Evolutionary conservation across 2,113 vertebrate species (phyloP), one percentile per base, ranked within the genome.

Genomic region (Echinops telfairi): DNA sequence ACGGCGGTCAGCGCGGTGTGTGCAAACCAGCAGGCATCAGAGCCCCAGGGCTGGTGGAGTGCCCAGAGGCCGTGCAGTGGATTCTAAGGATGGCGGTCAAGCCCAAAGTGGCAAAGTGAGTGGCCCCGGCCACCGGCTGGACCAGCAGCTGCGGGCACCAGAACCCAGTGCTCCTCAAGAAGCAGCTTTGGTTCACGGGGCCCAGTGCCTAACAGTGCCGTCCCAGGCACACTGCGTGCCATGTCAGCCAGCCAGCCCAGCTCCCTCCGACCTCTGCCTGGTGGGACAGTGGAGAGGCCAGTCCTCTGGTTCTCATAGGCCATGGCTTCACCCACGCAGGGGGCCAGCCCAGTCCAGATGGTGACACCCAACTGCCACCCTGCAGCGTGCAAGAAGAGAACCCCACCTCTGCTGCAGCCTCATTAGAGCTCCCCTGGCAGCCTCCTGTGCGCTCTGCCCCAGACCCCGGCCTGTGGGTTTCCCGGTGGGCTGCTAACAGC

Each of bases 71-170:
- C 47, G 64, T 3, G 31, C 11, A 23, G 77, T 3, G 4, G 29
- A 66, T 40, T 79, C 83, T 14, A 38, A 58, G 27, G 73, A 31
- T 9, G 22, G 47, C 53, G 10, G 57, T 7, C 14, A 36, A 73
- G 38, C 16, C 16, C 38, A 66, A 53, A 17, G 25, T 27, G 12
- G 12, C 25, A 15, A 66, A 40, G 38, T 14, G 7, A 40, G 64
- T 71, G 60, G 88, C 81, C 8, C 1, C 0, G 17, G 43, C 22
- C 57, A 43, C 58, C n/a, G 0, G 0, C 29, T 2, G 6, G 60
- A 58, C 20, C 17, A 15, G 53, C 3, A 2, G 27, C n/a, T 25
- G 53, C 7, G 1, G 14, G 14, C 53, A 5, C 8, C 0, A 58
- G 71, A 19, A 33, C 29, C 57, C 57, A 40, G 23, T 0, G 7